Evolutionary conservation across 2,797 vertebrate genomes (phyloP).

Genomic region (Trachurus trachurus): DNA sequence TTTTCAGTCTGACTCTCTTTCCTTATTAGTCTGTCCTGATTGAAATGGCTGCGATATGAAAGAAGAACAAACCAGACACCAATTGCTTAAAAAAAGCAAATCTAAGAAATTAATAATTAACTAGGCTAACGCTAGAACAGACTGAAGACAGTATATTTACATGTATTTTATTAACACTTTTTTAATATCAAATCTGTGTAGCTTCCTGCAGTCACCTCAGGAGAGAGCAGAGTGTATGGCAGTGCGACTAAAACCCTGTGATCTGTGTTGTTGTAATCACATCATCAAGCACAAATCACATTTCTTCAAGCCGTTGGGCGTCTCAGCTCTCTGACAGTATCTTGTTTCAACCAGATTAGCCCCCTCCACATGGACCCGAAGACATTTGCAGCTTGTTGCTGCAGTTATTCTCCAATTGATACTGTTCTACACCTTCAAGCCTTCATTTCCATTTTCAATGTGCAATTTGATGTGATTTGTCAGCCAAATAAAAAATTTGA

Average conservation of each 20-base stretch:
- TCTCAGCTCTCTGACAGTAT: slow-evolving; percentile 4
- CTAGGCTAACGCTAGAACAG: background rate
- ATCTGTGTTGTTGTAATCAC: slow-evolving; percentile 18
- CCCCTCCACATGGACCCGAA: background rate
- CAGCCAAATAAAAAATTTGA: background rate
- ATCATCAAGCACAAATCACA: slow-evolving; percentile 37
- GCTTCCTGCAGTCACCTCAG: background rate
- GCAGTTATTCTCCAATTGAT: slow-evolving; percentile 22
- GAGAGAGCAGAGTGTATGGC: background rate
- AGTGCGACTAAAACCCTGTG: slow-evolving; percentile 24
- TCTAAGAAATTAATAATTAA: background rate
- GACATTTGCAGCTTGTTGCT: slow-evolving; percentile 39
- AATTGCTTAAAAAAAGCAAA: background rate
- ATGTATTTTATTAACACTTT: slow-evolving; percentile 8
- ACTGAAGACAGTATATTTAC: background rate
- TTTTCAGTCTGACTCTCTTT: too few relatives aligned
- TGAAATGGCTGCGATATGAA: too few relatives aligned
- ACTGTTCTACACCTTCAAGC: slow-evolving; percentile 19
- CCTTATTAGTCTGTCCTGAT: too few relatives aligned
- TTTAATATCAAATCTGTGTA: slow-evolving; percentile 8
- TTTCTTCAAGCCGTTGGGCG: slow-evolving; percentile 16
- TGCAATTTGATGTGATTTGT: background rate
- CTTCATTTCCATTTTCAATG: background rate
- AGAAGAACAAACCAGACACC: too few relatives aligned
- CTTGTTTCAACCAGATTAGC: slow-evolving; percentile 22